phyloP scores from a whole-genome alignment of 2,888 invertebrate genomes.

The Cordylochernes scorpioides region DNA sequence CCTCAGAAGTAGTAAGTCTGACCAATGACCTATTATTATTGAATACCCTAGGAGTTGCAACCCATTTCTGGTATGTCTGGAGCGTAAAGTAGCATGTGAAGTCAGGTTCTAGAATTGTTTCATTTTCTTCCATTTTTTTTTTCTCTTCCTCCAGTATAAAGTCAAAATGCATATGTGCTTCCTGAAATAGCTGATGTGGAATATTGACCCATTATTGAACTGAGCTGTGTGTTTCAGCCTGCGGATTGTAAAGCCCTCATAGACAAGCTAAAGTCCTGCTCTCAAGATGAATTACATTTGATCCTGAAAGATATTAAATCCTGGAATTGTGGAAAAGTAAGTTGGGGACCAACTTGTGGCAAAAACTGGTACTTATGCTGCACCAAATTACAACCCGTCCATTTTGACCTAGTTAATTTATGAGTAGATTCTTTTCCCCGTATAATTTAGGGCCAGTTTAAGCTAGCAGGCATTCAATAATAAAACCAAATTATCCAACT shows the following conservation, averaged over 20 bases:
- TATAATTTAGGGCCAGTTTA: too few relatives aligned
- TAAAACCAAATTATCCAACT: too few relatives aligned
- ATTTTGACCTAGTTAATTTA: too few relatives aligned
- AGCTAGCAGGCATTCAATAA: not conserved
- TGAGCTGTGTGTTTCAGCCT: slow-evolving; percentile 9
- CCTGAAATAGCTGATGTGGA: not conserved
- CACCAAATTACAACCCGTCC: too few relatives aligned
- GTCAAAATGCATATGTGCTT: slow-evolving; percentile 1
- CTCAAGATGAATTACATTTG: slow-evolving; percentile 33
- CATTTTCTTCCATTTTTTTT: not conserved
- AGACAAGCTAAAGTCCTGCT: slow-evolving; percentile 37
- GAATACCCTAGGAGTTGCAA: too few relatives aligned
- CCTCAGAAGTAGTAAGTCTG: slow-evolving; percentile 43
- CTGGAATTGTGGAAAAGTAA: slow-evolving; percentile 50
- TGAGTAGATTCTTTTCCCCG: too few relatives aligned
- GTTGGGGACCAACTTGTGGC: too few relatives aligned
- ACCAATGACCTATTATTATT: too few relatives aligned
- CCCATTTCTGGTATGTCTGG: too few relatives aligned
- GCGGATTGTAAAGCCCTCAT: slow-evolving; percentile 45
- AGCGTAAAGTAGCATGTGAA: too few relatives aligned
- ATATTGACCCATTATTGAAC: slow-evolving; percentile 1
- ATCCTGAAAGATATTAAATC: slow-evolving; percentile 44
- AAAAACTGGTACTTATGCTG: too few relatives aligned
- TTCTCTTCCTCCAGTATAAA: not conserved
- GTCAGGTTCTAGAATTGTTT: too few relatives aligned